Evolutionary conservation across 1,140 invertebrate genomes (phyloP).

Genomic region (Limonius californicus): DNA sequence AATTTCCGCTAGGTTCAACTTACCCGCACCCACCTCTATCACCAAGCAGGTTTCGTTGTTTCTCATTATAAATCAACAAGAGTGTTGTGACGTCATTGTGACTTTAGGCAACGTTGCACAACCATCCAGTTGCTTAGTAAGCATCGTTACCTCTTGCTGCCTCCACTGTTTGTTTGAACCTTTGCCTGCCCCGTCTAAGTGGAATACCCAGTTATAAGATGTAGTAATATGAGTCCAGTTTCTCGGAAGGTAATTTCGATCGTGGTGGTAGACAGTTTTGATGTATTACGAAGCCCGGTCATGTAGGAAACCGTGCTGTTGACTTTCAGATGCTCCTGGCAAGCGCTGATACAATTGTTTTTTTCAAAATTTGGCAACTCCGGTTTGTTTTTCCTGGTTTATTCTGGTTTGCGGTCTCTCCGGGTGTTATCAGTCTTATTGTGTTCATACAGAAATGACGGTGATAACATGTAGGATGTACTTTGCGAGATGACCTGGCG

Average conservation of each 20-base stretch:
- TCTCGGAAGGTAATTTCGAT: conserved; percentile 23
- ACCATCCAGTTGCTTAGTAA: conserved; percentile 10
- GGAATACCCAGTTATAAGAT: conserved; percentile 22
- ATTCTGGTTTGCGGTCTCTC: no score
- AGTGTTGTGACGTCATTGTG: conserved; percentile 37
- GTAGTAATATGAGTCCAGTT: conserved; percentile 15
- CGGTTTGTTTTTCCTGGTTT: no score
- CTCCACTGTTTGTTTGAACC: neutral
- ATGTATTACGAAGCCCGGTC: no score
- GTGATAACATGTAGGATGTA: no score
- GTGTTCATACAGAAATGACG: no score
- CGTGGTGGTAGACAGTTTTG: neutral
- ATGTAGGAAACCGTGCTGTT: no score
- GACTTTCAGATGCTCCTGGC: no score
- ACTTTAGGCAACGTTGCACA: conserved; percentile 32
- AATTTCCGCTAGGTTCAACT: no score
- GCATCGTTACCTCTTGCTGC: neutral
- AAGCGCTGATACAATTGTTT: no score
- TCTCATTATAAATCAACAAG: conserved; percentile 44
- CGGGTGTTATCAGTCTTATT: no score
- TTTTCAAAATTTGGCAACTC: no score
- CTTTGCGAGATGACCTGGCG: neutral
- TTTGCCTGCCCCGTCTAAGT: conserved; percentile 7
- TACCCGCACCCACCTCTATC: conserved; percentile 6
- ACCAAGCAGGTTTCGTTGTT: conserved; percentile 28